Base-by-base conservation (phyloP, 1,140 invertebrate species). In the Spodoptera litura region DNA sequence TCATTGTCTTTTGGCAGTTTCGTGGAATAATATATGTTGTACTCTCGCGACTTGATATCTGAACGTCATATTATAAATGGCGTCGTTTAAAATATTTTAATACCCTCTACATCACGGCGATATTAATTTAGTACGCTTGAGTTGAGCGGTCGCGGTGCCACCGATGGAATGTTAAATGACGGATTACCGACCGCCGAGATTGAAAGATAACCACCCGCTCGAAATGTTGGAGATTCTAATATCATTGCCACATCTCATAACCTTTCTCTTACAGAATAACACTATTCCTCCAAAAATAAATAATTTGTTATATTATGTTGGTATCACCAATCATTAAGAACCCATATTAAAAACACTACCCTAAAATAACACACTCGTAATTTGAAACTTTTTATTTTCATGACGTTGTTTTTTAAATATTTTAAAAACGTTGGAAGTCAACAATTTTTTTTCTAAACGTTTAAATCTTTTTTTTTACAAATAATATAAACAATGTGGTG, bases 1-100 rank as follows among this genome's bases (percentile, higher is more conserved):
- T 94, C 92, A 94, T 94, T 94, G 93, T 94, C 93, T 94, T 92
- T 93, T 94, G 92, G 92, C 93, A 94, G 89, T 93, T 94, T 93
- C 91, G 83, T 86, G 90, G 89, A 93, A 93, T 94, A 94, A 93
- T 91, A 93, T 94, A 94, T 93, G 89, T 91, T 89, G 82, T 86
- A 85, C 88, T 88, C 87, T 91, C 78, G 89, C 90, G 92, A 92
- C 88, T 88, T 91, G 90, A 93, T 93, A 91, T 92, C 89, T 87
- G 90, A 89, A 92, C 88, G 91, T 91, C 91, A 92, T 89, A 89
- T 94, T 94, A 94, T 92, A 93, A 94, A 94, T 94, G 90, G 92
- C 92, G 85, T 92, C 91, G 87, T 92, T 94, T 91, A 92, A 93
- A 93, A 93, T 94, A 91, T 93, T 94, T 94, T 94, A 94, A 94